Evolutionary conservation across 35 echinoderm and acorn worm genomes (phyloP), one percentile per base, ranked within the genome.

Genomic region (Strongylocentrotus purpuratus): DNA sequence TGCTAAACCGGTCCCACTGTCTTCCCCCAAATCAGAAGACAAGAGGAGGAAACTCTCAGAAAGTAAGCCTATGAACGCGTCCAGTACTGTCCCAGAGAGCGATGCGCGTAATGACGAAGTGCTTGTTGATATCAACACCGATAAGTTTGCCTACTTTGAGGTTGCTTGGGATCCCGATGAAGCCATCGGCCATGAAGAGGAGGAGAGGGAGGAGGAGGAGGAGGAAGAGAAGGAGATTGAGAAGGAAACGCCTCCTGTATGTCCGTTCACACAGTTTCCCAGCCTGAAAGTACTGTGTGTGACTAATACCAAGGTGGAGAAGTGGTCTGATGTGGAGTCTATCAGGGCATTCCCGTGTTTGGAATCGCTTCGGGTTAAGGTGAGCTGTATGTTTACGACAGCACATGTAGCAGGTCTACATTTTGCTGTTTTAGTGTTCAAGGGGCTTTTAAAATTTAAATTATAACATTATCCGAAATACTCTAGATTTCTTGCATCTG

Each of bases 281-380:
- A 60, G 46, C 6, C 90, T 99, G 22, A 25, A 88, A 33, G 92
- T 96, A 33, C 95, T 99, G 41, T 98, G 98, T 94, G 92, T 99
- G 46, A 99, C 94, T 46, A 94, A 95, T 48, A 99, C 98, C 6
- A 88, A 91, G 35, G 50, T 99, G 31, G 93, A 86, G 18, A 9
- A 92, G 31, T 99, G 98, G 98, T 52, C 91, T 13, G 91, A 97
- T 85, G 85, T 98, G 65, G 96, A 96, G 8, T 95, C 96, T 41
- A 86, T 98, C 2, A 96, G 78, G 46, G 95, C 88, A 31, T 99
- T 98, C 88, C 97, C 98, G 2, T 78, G 86, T 13, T 94, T 98
- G 95, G 95, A 96, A 31, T 97, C 95, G 8, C 46, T 99, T 11
- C 95, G 94, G 52, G 94, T 99, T 25, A 96, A 95, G 97, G 98